Base-by-base conservation (phyloP, 1,140 invertebrate species). In the Ips typographus region DNA sequence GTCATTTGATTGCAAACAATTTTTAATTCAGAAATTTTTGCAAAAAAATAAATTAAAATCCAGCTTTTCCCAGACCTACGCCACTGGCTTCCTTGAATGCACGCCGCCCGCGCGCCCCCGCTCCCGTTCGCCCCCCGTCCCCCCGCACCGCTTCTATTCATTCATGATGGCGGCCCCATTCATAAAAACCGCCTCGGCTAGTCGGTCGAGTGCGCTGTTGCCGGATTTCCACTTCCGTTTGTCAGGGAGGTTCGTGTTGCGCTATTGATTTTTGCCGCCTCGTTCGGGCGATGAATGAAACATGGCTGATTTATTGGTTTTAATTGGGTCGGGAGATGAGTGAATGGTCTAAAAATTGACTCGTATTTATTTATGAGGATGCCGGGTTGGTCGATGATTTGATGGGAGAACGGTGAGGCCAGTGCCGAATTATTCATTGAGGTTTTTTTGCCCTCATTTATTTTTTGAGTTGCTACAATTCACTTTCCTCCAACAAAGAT, bases 131-230 rank as follows among this genome's bases (percentile, higher is more conserved):
- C 41, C 62, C 62, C 40, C 40, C 40, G 2, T 40, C 61, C 6
- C 62, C 63, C 59, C 70, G n/a, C 68, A 6, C 40, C 61, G 40
- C 62, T 41, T 52, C 68, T 42, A 80, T 85, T 84, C 84, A 85
- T 85, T 87, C 87, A 88, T 87, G 86, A 89, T 89, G 87, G 87
- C 86, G 85, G 87, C 86, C 85, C 86, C 87, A 89, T 89, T 89
- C 87, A 89, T 89, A 88, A 89, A 88, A 89, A 88, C 85, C 68
- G 68, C 68, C 63, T 65, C 68, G 68, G 68, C 68, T 64, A 65
- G 63, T 65, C 68, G 62, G 55, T 69, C 60, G 62, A 49, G 22
- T 47, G 65, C 63, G 58, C n/a, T 60, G 67, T 74, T 71, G 64
- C 40, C 65, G 40, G 36, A 58, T 68, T 66, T 59, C 43, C 40